Conservation (phyloP, 2,797 vertebrate genomes). For the Amniataba percoides region DNA sequence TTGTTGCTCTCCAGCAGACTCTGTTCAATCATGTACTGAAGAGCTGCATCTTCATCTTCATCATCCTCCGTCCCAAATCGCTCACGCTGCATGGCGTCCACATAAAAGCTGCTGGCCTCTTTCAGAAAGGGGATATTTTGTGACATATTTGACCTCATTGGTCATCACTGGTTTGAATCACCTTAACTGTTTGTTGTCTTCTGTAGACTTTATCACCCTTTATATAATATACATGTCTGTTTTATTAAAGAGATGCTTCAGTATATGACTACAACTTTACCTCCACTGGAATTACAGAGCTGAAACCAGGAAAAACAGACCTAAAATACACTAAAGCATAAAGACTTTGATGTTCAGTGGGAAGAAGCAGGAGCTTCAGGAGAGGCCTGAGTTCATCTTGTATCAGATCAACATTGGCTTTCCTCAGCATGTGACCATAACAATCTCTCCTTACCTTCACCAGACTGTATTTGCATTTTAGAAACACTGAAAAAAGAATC, state of each 20-base stretch:
- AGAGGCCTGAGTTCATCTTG: neutral
- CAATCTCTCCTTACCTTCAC: too few species aligned
- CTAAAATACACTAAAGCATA: neutral
- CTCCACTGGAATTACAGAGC: neutral
- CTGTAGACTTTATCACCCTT: neutral
- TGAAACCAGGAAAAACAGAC: neutral
- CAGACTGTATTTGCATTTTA: neutral
- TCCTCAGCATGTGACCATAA: neutral
- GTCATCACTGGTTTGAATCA: neutral
- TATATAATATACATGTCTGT: neutral
- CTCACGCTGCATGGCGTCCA: constrained; percentile 82
- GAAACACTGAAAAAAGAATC: too few species aligned
- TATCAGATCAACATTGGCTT: neutral
- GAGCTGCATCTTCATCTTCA: constrained; percentile 75
- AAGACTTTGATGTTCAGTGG: neutral
- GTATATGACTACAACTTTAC: neutral
- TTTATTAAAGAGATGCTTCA: neutral
- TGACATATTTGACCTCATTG: neutral
- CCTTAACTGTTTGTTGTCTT: neutral
- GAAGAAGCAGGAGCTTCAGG: neutral
- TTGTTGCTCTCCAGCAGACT: constrained; percentile 87
- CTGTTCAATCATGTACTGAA: constrained; percentile 90
- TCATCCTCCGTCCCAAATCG: constrained; percentile 75
- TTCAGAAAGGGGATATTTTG: neutral
- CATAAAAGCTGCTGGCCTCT: neutral